These are phyloP conservation scores for Boloria euphrosyne DNA, from an alignment of 2,888 invertebrate genomes.

Conservation along the genomic window DNA sequence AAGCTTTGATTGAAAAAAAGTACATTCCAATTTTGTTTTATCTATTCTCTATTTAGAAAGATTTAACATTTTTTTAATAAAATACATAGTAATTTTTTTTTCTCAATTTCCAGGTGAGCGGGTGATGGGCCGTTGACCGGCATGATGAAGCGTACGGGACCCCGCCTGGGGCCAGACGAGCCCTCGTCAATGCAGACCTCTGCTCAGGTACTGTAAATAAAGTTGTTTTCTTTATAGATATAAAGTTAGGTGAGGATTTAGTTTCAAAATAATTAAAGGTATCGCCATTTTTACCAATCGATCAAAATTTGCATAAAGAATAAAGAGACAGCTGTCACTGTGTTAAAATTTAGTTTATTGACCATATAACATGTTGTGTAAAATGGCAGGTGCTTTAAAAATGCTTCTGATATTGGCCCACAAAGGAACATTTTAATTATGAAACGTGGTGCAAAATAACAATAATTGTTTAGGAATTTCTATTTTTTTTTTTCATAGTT, in stretches of 20 bases:
- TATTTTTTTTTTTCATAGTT: too few species aligned
- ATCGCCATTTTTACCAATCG: too few species aligned
- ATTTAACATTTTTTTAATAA: too few species aligned
- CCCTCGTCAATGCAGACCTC: slow-evolving; percentile 56
- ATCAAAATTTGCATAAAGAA: too few species aligned
- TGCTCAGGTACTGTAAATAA: slow-evolving; percentile 52
- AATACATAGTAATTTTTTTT: too few species aligned
- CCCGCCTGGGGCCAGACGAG: slow-evolving; percentile 65
- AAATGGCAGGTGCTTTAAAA: background rate
- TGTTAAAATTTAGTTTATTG: background rate
- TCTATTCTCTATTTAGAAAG: too few species aligned
- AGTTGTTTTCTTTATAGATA: background rate
- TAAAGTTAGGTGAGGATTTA: background rate
- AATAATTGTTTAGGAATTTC: too few species aligned
- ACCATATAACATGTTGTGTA: background rate
- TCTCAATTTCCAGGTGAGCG: slow-evolving; percentile 55
- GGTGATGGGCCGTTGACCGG: slow-evolving; percentile 60
- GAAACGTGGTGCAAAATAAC: too few species aligned
- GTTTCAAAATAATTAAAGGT: too few species aligned
- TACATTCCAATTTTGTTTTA: too few species aligned
- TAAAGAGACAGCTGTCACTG: background rate
- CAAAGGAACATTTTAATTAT: slow-evolving; percentile 4
- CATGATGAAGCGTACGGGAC: slow-evolving; percentile 68
- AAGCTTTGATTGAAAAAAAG: too few species aligned
- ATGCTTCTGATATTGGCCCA: background rate